Evolutionary conservation across 1,140 invertebrate genomes (phyloP), one percentile per base, ranked within the genome.

Genomic region (Diabrotica undecimpunctata): DNA sequence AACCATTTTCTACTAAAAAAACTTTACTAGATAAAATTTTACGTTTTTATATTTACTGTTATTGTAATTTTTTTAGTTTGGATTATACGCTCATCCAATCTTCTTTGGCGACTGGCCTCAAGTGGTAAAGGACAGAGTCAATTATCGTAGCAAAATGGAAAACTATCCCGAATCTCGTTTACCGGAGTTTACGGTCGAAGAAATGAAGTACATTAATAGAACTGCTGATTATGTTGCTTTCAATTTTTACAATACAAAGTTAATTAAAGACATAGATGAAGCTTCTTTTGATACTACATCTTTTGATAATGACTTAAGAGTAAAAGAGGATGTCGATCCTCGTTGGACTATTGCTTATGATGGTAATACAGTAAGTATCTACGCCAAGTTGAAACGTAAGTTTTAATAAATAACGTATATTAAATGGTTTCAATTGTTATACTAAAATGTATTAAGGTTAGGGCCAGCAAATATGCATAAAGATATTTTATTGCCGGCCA

Each of bases 1-100:
- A n/a, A n/a, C n/a, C n/a, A n/a, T n/a, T n/a, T n/a, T n/a, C n/a
- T n/a, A n/a, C n/a, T n/a, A n/a, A n/a, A n/a, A n/a, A n/a, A n/a
- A n/a, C n/a, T n/a, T n/a, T n/a, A n/a, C n/a, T n/a, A n/a, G n/a
- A n/a, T n/a, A n/a, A n/a, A n/a, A n/a, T n/a, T n/a, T n/a, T n/a
- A n/a, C n/a, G n/a, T n/a, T n/a, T n/a, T n/a, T n/a, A n/a, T n/a
- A n/a, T n/a, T n/a, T n/a, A n/a, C n/a, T n/a, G n/a, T n/a, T n/a
- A n/a, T n/a, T n/a, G n/a, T n/a, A n/a, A n/a, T n/a, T n/a, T n/a
- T n/a, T 81, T 54, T 74, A 83, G 81, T 82, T 84, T 66, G 84
- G 83, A 6, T 84, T 83, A 81, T 88, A 84, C 69, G 84, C 81
- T 2, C 80, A 88, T 77, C 87, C 88, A 6, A 85, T 90, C 58